phyloP scores from a whole-genome alignment of 2,888 invertebrate genomes.

The Sthenelais limicola region DNA sequence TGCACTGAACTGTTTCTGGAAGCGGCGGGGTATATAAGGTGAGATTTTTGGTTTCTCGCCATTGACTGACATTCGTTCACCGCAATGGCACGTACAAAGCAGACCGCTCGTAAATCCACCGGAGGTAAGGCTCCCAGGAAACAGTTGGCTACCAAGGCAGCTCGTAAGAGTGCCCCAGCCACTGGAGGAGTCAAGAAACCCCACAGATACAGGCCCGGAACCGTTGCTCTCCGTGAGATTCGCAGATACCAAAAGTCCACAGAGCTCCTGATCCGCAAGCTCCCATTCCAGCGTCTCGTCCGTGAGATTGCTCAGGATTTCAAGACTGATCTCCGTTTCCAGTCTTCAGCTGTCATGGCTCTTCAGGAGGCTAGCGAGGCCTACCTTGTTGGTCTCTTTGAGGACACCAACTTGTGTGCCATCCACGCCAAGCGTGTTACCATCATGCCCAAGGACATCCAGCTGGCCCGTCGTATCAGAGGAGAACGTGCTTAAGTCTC shows the following conservation, averaged over 20 bases:
- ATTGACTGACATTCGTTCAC: not conserved
- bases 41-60: not conserved
- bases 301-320: slow-evolving; percentile 73
- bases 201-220: slow-evolving; percentile 73
- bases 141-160: slow-evolving; percentile 72
- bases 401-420: slow-evolving; percentile 98
- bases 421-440: slow-evolving; percentile 98
- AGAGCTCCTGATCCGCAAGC: slow-evolving; percentile 71
- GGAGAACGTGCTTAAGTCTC: slow-evolving; percentile 81
- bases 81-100: slow-evolving; percentile 72
- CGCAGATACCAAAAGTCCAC: slow-evolving; percentile 72
- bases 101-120: slow-evolving; percentile 72
- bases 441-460: slow-evolving; percentile 98
- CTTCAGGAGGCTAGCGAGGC: slow-evolving; percentile 60
- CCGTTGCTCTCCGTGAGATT: slow-evolving; percentile 72
- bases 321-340: slow-evolving; percentile 72
- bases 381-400: slow-evolving; percentile 82
- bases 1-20: not conserved
- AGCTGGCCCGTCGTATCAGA: slow-evolving; percentile 95
- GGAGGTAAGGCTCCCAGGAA: slow-evolving; percentile 73
- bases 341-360: slow-evolving; percentile 72
- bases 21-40: not conserved
- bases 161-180: slow-evolving; percentile 72
- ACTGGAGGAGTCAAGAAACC: slow-evolving; percentile 73
- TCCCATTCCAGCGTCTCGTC: slow-evolving; percentile 72